phyloP scores from a whole-genome alignment of 2,888 invertebrate genomes.

The Pyrocoelia pectoralis region DNA sequence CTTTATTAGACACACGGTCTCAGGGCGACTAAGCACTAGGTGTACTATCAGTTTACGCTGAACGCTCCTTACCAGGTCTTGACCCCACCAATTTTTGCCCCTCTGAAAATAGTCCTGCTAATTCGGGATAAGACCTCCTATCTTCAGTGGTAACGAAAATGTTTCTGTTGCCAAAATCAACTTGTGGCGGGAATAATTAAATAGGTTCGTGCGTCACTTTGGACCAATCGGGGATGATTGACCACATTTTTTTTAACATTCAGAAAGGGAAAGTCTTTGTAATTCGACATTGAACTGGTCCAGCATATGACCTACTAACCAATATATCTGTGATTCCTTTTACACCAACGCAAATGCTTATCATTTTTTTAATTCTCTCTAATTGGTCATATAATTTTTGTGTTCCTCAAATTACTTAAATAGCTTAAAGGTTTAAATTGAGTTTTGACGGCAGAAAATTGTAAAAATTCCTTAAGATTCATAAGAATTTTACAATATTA shows the following conservation, averaged over 20 bases:
- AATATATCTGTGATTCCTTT: conserved; percentile 32
- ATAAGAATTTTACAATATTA: not conserved
- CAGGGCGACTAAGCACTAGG: conserved; percentile 50
- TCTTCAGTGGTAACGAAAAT: conserved; percentile 41
- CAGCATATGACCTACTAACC: conserved; percentile 37
- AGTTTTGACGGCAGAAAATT: not conserved
- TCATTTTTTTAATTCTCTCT: conserved; percentile 27
- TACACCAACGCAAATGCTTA: conserved; percentile 40
- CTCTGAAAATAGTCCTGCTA: conserved; percentile 45
- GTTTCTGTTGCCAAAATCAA: conserved; percentile 23
- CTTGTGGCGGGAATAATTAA: not conserved
- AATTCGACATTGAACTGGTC: conserved; percentile 36
- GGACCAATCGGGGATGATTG: no score
- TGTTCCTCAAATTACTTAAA: conserved; percentile 4
- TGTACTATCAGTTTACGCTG: conserved; percentile 48
- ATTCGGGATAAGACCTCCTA: conserved; percentile 37
- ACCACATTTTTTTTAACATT: not conserved
- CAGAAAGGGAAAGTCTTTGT: conserved; percentile 38
- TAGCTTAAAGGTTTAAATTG: not conserved
- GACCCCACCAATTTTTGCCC: conserved; percentile 43
- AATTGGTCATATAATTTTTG: not conserved
- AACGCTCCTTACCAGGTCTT: conserved; percentile 44
- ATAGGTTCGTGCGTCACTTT: no score
- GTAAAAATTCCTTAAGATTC: not conserved
- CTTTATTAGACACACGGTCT: conserved; percentile 49